These are phyloP conservation scores for Holotrichia oblita DNA, from an alignment of 1,140 invertebrate species.

Conservation along the genomic window DNA sequence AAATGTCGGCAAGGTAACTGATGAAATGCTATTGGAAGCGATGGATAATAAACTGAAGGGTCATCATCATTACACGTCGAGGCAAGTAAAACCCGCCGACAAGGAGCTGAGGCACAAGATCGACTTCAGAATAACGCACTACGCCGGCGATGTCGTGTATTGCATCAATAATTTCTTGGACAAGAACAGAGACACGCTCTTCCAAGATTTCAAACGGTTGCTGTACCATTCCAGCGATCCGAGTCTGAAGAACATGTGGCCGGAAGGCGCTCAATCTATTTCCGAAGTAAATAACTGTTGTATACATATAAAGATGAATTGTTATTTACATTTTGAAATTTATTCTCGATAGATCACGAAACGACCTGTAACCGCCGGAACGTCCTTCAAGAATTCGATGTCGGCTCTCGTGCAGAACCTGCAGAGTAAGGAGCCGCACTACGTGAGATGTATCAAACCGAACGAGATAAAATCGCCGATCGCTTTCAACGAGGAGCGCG, in stretches of 20 bases:
- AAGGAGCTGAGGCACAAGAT: constrained; percentile 80
- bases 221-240: constrained; percentile 83
- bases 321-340: constrained; percentile 23
- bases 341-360: constrained; percentile 81
- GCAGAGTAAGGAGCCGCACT: constrained; percentile 92
- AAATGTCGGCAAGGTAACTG: constrained; percentile 92
- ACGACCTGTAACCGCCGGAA: constrained; percentile 90
- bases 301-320: too few relatives aligned
- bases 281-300: constrained; percentile 74
- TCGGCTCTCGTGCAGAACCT: constrained; percentile 87
- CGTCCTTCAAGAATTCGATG: constrained; percentile 96
- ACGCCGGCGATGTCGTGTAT: constrained; percentile 97
- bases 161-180: constrained; percentile 90
- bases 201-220: constrained; percentile 94
- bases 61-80: constrained; percentile 90
- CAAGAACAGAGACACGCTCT: constrained; percentile 95
- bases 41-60: constrained; percentile 90
- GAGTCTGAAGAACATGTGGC: constrained; percentile 90
- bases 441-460: constrained; percentile 96
- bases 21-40: constrained; percentile 90
- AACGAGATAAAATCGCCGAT: constrained; percentile 91
- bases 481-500: constrained; percentile 80
- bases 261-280: constrained; percentile 91
- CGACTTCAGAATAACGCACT: constrained; percentile 69
- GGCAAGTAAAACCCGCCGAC: constrained; percentile 83